Conservation (phyloP, 2,797 vertebrate species). For the Lutra lutra region DNA sequence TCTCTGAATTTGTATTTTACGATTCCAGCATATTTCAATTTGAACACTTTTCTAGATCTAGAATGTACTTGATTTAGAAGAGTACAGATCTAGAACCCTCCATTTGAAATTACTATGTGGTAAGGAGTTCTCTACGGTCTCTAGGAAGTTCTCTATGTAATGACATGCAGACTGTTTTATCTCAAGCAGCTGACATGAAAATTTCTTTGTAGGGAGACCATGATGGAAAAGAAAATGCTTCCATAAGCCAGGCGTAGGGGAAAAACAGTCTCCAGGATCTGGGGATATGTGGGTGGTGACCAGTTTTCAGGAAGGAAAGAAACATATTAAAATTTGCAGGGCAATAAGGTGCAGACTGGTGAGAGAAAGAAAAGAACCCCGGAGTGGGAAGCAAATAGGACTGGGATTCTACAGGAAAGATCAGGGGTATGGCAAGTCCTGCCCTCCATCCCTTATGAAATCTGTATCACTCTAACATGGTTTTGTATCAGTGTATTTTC, state of each 20-base stretch:
- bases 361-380: neutral
- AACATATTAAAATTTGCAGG: neutral
- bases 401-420: neutral
- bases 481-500: neutral
- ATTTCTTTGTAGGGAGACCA: neutral
- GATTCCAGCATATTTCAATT: neutral
- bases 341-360: neutral
- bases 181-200: neutral
- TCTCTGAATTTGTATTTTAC: neutral
- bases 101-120: constrained; percentile 33
- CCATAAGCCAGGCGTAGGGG: neutral
- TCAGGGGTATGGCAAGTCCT: neutral
- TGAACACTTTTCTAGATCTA: constrained; percentile 42
- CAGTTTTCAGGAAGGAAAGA: neutral
- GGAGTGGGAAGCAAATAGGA: neutral
- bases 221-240: neutral
- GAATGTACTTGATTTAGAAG: neutral
- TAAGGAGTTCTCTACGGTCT: neutral
- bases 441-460: neutral
- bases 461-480: neutral
- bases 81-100: neutral
- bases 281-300: neutral
- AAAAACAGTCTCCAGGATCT: neutral
- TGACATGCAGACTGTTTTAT: constrained; percentile 30
- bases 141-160: neutral